These are phyloP conservation scores for Tachysurus fulvidraco DNA, from an alignment of 2,113 vertebrate species.

Conservation along the genomic window DNA sequence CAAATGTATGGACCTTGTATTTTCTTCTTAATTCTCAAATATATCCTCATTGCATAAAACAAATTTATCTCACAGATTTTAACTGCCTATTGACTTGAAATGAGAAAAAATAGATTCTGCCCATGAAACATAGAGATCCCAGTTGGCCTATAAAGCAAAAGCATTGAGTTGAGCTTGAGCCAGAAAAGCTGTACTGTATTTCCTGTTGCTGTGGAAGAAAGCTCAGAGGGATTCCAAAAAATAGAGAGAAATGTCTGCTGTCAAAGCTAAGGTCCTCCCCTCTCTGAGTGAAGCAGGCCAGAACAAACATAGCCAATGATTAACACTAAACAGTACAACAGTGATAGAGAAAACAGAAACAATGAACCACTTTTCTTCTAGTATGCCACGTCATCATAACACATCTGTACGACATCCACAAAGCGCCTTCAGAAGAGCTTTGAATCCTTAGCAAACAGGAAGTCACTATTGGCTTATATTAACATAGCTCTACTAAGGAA, in stretches of 20 bases:
- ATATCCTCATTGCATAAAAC: not conserved
- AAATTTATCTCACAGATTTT: not conserved
- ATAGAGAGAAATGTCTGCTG: not conserved
- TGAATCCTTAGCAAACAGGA: not conserved
- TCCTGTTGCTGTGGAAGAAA: not conserved
- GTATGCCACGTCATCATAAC: not conserved
- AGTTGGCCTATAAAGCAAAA: not conserved
- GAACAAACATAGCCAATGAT: constrained; percentile 11
- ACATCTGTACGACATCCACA: not conserved
- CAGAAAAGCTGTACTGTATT: constrained; percentile 8
- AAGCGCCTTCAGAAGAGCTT: not conserved
- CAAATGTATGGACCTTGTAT: not conserved
- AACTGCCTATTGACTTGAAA: not conserved
- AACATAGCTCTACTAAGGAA: not conserved
- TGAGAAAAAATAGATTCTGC: not conserved
- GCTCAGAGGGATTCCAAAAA: not conserved
- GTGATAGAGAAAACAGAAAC: not conserved
- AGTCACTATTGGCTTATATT: not conserved
- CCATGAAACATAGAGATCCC: not conserved
- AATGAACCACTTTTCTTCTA: not conserved
- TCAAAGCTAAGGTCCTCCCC: not conserved
- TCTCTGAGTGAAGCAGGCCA: constrained; percentile 5
- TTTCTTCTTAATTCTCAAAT: not conserved
- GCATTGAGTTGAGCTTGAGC: not conserved
- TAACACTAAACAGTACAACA: constrained; percentile 7